Percentiles rank a stretch among this genome's conserved stretches.
These are phyloP conservation scores for Apaloderma vittatum DNA, from an alignment of 2,113 vertebrate genomes.

Conservation along the genomic window DNA sequence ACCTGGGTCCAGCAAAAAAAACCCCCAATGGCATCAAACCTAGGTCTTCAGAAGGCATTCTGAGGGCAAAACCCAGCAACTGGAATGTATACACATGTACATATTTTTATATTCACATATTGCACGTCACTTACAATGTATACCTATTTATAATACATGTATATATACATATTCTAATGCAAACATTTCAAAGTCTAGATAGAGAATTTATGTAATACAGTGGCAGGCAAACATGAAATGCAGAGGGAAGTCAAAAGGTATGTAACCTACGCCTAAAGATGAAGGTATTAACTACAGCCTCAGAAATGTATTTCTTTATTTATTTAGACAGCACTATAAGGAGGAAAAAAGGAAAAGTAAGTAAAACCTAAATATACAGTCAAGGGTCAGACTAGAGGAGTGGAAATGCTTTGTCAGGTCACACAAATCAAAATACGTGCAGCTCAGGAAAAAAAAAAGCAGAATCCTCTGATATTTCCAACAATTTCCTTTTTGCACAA, in stretches of 20 bases:
- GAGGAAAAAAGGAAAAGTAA: neutral
- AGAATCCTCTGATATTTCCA: neutral
- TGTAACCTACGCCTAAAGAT: neutral
- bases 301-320: neutral
- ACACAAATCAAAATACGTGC: neutral
- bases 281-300: neutral
- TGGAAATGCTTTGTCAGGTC: neutral
- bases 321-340: neutral
- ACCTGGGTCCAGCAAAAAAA: neutral
- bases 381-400: neutral
- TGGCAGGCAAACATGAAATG: neutral
- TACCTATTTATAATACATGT: accelerated
- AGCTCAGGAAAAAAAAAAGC: neutral
- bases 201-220: neutral
- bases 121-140: neutral
- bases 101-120: neutral
- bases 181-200: neutral
- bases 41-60: neutral
- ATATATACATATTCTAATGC: neutral
- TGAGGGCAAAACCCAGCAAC: neutral
- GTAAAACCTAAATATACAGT: neutral
- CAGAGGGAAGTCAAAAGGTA: neutral
- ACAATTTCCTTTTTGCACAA: neutral
- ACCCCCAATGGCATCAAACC: neutral
- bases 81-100: accelerated